Evolutionary conservation across 2,113 vertebrate species (phyloP).

Genomic region (Heterocephalus glaber): DNA sequence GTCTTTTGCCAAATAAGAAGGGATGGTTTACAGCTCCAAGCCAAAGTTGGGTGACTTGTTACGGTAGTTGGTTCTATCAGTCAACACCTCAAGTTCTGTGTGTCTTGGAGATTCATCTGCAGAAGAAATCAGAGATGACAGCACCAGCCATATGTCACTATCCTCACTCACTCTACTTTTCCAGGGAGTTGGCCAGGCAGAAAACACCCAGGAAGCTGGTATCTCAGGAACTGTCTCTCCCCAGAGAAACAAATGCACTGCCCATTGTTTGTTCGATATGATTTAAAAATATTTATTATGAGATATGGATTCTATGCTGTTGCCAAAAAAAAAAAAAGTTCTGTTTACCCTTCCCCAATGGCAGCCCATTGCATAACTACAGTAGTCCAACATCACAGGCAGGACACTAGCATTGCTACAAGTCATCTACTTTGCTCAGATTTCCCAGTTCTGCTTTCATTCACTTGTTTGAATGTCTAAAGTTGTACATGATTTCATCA

Average conservation of each 20-base stretch:
- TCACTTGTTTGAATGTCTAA: background rate
- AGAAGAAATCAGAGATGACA: rapidly evolving
- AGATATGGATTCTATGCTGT: background rate
- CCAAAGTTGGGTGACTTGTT: background rate
- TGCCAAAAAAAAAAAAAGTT: background rate
- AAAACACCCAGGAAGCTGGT: background rate
- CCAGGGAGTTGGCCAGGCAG: background rate
- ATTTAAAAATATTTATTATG: background rate
- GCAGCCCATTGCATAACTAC: background rate
- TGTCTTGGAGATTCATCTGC: no score
- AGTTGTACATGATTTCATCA: background rate
- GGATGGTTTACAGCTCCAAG: background rate
- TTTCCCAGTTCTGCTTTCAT: background rate
- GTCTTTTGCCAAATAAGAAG: background rate
- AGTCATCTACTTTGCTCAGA: background rate
- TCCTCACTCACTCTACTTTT: rapidly evolving
- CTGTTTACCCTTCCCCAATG: background rate
- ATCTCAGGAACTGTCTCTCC: background rate
- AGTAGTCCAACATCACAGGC: background rate
- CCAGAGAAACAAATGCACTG: background rate
- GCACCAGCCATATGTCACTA: rapidly evolving
- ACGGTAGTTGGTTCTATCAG: no score
- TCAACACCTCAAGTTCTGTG: rapidly evolving
- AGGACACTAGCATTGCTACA: background rate
- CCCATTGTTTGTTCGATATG: rapidly evolving